Conservation (phyloP, 2,113 vertebrate species). For the Eonycteris spelaea region DNA sequence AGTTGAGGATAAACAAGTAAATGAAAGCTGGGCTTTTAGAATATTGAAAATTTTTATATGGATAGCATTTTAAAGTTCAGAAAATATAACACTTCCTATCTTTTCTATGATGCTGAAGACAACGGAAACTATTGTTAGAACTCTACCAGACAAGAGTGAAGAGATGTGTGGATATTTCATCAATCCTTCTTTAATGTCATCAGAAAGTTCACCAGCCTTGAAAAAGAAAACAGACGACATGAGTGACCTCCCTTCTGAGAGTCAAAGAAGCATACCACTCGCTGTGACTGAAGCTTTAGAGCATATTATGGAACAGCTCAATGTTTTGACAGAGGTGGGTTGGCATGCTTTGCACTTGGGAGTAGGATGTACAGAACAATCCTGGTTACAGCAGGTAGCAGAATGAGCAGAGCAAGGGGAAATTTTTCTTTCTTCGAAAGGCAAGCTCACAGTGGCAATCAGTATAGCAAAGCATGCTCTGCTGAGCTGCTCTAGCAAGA, state of each 20-base stretch:
- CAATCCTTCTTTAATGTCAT: constrained; percentile 45
- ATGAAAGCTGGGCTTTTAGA: constrained; percentile 73
- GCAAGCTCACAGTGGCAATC: background rate
- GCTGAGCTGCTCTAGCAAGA: background rate
- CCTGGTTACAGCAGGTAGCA: background rate
- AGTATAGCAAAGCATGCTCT: background rate
- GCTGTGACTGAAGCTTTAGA: constrained; percentile 84
- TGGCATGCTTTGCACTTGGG: background rate
- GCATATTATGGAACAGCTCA: constrained; percentile 92
- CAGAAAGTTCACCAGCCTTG: constrained; percentile 36
- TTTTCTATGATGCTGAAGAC: constrained; percentile 58
- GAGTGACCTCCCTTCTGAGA: constrained; percentile 63
- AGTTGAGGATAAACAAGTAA: constrained; percentile 45
- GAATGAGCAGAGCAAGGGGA: background rate
- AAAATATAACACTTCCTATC: constrained; percentile 34
- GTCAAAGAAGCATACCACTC: constrained; percentile 70
- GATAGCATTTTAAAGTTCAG: background rate
- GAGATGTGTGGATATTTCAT: constrained; percentile 45
- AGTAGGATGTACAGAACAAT: background rate
- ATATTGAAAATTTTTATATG: constrained; percentile 66
- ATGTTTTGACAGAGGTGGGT: constrained; percentile 91
- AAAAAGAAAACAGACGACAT: constrained; percentile 73
- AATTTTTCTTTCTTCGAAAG: background rate
- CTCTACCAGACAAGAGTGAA: constrained; percentile 61
- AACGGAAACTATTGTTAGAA: constrained; percentile 39